phyloP scores from a whole-genome alignment of 2,888 invertebrate species.

The Pediacus dermestoides region DNA sequence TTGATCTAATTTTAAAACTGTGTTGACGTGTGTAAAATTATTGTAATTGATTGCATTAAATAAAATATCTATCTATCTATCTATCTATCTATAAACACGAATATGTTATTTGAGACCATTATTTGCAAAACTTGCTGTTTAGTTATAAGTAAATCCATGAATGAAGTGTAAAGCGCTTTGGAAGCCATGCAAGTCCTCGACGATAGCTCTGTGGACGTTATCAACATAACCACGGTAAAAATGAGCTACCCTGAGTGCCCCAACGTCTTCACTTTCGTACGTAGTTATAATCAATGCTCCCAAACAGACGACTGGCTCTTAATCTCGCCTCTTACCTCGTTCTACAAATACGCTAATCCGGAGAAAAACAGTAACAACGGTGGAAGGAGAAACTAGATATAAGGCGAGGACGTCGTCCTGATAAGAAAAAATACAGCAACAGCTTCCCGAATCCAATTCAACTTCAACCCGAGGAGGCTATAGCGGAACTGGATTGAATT shows the following conservation, averaged over 20 bases:
- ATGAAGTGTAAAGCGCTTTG: slow-evolving; percentile 72
- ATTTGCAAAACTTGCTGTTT: too few relatives aligned
- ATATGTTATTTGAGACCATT: too few relatives aligned
- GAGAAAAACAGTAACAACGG: slow-evolving; percentile 52
- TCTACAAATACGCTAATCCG: slow-evolving; percentile 45
- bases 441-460: slow-evolving; percentile 58
- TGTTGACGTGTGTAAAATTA: too few relatives aligned
- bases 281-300: slow-evolving; percentile 64
- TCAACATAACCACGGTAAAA: slow-evolving; percentile 77
- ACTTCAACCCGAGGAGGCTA: slow-evolving; percentile 71
- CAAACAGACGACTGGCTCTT: slow-evolving; percentile 50
- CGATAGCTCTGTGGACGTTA: slow-evolving; percentile 71
- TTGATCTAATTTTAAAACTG: too few relatives aligned
- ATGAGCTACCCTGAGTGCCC: slow-evolving; percentile 51
- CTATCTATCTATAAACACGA: too few relatives aligned
- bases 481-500: slow-evolving; percentile 80
- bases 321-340: too few relatives aligned
- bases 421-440: slow-evolving; percentile 57
- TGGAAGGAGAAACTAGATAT: slow-evolving; percentile 67
- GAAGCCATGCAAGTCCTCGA: slow-evolving; percentile 81
- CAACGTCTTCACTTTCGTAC: slow-evolving; percentile 47
- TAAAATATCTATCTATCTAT: too few relatives aligned
- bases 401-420: slow-evolving; percentile 58
- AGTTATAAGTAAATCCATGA: slow-evolving; percentile 88
- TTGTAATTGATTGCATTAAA: too few relatives aligned